Percentiles rank a stretch among this genome's conserved stretches.
These are phyloP conservation scores for Drosophila sechellia DNA, from an alignment of 1,140 invertebrate species.

Conservation along the genomic window DNA sequence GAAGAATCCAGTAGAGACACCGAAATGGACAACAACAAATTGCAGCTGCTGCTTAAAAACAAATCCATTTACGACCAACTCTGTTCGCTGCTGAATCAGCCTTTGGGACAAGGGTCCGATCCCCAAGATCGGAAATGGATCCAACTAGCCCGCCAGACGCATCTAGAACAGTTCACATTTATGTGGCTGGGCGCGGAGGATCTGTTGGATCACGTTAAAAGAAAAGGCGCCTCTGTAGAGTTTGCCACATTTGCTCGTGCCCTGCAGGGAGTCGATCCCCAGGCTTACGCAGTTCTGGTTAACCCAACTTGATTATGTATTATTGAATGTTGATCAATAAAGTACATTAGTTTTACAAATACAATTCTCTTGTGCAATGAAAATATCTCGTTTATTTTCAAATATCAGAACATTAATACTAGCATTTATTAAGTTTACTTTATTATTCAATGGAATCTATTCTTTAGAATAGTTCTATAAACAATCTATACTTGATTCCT, in stretches of 20 bases:
- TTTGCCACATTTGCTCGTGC: constrained; percentile 40
- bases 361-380: neutral
- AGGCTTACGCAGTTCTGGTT: constrained; percentile 32
- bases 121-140: constrained; percentile 55
- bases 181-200: constrained; percentile 61
- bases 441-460: neutral
- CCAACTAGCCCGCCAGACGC: constrained; percentile 42
- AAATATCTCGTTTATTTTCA: no score
- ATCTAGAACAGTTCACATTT: constrained; percentile 48
- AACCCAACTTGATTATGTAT: constrained; percentile 20
- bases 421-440: neutral
- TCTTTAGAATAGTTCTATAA: neutral
- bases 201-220: constrained; percentile 64
- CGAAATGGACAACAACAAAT: constrained; percentile 12
- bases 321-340: constrained; percentile 45
- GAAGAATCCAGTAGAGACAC: neutral
- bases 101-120: constrained; percentile 6
- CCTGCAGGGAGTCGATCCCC: constrained; percentile 26
- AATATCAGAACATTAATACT: neutral
- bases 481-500: neutral
- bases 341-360: constrained; percentile 20
- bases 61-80: constrained; percentile 40
- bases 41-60: constrained; percentile 36
- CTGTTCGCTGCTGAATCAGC: constrained; percentile 37
- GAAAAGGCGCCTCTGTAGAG: constrained; percentile 43